These are phyloP conservation scores for Homarus gammarus DNA, from an alignment of 2,888 invertebrate genomes.

Conservation along the genomic window DNA sequence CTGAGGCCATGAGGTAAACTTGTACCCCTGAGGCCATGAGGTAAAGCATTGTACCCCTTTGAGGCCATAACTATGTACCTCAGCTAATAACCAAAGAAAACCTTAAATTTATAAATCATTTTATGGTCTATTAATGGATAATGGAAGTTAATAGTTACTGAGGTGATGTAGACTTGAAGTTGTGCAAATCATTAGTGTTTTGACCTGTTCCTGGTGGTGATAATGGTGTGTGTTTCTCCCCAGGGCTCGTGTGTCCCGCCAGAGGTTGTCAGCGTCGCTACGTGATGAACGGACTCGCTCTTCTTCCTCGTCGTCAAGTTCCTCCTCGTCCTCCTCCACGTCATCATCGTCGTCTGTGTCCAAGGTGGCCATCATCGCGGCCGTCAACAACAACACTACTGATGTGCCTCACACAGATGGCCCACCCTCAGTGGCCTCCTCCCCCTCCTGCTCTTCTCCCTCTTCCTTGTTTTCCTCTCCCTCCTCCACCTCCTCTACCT, in stretches of 20 bases:
- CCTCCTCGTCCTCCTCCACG: constrained; percentile 35
- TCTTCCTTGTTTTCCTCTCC: constrained; percentile 58
- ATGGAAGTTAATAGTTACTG: too few species aligned
- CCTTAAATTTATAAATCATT: too few species aligned
- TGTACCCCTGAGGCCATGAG: too few species aligned
- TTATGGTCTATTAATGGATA: too few species aligned
- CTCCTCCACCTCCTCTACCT: constrained; percentile 48
- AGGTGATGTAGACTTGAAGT: not conserved
- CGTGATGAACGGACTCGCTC: constrained; percentile 61
- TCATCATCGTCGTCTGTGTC: constrained; percentile 39
- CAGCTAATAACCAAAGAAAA: too few species aligned
- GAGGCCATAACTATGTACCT: too few species aligned
- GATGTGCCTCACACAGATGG: not conserved
- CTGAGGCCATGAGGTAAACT: too few species aligned
- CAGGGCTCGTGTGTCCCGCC: constrained; percentile 62
- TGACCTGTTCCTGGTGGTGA: not conserved
- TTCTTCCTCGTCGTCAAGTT: constrained; percentile 38
- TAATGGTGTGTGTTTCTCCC: not conserved
- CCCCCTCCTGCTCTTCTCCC: constrained; percentile 61
- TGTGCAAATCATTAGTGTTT: not conserved
- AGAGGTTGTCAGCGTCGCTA: constrained; percentile 41
- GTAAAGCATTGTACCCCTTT: too few species aligned
- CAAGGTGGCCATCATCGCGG: constrained; percentile 53
- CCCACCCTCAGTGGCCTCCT: constrained; percentile 52
- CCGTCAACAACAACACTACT: not conserved